Percentiles rank a stretch among this genome's conserved stretches.
Conservation (phyloP, 2,888 invertebrate genomes). For the Aquatica leii region DNA sequence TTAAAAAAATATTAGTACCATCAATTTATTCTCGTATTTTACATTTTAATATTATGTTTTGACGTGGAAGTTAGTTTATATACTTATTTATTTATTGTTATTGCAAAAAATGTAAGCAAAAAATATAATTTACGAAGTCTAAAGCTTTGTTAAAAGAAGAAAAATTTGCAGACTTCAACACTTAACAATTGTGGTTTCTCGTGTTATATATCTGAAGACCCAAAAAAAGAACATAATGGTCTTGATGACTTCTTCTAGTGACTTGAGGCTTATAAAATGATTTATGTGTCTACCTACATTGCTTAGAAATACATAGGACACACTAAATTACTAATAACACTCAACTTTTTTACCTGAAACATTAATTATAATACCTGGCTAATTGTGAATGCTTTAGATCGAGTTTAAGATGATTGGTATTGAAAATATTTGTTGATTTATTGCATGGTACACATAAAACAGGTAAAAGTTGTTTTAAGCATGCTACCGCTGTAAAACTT, state of each 20-base stretch:
- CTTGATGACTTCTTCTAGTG: slow-evolving; percentile 29
- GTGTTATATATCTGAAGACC: not conserved
- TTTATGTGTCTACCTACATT: slow-evolving; percentile 38
- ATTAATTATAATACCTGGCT: slow-evolving; percentile 45
- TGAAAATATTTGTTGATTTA: slow-evolving; percentile 27
- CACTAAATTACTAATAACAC: slow-evolving; percentile 41
- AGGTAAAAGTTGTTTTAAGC: slow-evolving; percentile 24
- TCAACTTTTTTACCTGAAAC: slow-evolving; percentile 42
- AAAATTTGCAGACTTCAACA: slow-evolving; percentile 2
- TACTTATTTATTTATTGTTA: slow-evolving; percentile 6
- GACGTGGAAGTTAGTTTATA: slow-evolving; percentile 13
- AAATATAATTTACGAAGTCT: too few relatives aligned
- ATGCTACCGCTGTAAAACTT: slow-evolving; percentile 26
- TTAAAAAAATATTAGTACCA: slow-evolving; percentile 10
- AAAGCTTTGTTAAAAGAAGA: too few relatives aligned
- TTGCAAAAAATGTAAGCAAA: not conserved
- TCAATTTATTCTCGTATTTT: slow-evolving; percentile 11
- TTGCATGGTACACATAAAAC: slow-evolving; percentile 17
- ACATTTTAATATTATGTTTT: slow-evolving; percentile 13
- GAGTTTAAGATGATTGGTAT: slow-evolving; percentile 28
- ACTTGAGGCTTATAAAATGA: slow-evolving; percentile 32
- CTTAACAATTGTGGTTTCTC: slow-evolving; percentile 7
- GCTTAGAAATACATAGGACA: slow-evolving; percentile 30
- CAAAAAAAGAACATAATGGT: slow-evolving; percentile 12
- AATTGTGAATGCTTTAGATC: slow-evolving; percentile 39